Conservation (phyloP, 1,140 invertebrate genomes). For the Lucilia cuprina region DNA sequence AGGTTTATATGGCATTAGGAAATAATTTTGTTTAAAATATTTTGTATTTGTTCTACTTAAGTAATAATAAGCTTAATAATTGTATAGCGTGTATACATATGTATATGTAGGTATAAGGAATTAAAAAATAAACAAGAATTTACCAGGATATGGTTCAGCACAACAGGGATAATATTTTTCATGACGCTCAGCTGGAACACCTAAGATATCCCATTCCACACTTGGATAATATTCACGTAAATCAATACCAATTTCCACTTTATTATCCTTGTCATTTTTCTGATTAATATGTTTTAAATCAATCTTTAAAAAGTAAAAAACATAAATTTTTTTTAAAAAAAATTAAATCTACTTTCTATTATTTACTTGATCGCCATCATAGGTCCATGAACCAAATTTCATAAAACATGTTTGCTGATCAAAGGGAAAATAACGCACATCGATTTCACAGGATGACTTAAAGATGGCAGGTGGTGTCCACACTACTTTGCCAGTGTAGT, state of each 20-base stretch:
- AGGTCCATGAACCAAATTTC: conserved; percentile 98
- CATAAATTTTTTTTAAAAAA: background rate
- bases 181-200: conserved; percentile 88
- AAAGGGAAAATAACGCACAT: conserved; percentile 95
- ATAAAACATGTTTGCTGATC: conserved; percentile 96
- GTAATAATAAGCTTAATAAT: too few relatives aligned
- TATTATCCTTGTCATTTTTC: conserved; percentile 75
- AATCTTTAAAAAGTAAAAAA: conserved; percentile 69
- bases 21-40: background rate
- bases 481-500: conserved; percentile 86
- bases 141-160: conserved; percentile 84
- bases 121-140: conserved; percentile 29
- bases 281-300: conserved; percentile 91
- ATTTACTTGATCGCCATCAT: conserved; percentile 89
- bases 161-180: conserved; percentile 91
- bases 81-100: background rate
- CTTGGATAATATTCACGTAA: conserved; percentile 93
- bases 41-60: too few relatives aligned
- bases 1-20: background rate
- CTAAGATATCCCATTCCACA: conserved; percentile 97
- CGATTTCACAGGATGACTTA: conserved; percentile 97
- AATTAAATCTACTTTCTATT: background rate
- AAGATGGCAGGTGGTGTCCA: conserved; percentile 97
- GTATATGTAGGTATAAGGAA: background rate
- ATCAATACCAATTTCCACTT: conserved; percentile 88